Conservation (phyloP, 2,113 vertebrate species). For the Myrmecophaga tridactyla region DNA sequence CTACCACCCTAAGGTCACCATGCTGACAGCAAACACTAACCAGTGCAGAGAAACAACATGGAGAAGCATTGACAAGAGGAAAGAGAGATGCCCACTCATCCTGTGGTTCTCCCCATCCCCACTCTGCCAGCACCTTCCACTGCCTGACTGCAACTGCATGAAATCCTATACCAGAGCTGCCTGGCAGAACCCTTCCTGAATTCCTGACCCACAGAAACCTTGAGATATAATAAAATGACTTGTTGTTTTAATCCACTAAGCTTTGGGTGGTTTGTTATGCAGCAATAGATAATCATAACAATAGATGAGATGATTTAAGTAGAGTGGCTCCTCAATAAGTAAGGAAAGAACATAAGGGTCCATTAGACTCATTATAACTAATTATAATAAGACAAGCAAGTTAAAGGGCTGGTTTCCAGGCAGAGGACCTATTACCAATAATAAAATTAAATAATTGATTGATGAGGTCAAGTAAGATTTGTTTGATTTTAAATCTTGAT, state of each 20-base stretch:
- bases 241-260: constrained; percentile 18
- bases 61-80: not conserved
- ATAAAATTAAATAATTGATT: constrained; percentile 50
- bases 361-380: constrained; percentile 51
- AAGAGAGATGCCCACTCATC: not conserved
- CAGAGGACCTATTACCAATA: constrained; percentile 14
- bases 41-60: not conserved
- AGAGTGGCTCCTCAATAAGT: constrained; percentile 11
- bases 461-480: not conserved
- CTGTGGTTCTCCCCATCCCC: not conserved
- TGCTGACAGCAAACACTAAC: not conserved
- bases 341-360: constrained; percentile 15
- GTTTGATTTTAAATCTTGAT: not conserved
- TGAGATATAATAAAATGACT: not conserved
- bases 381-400: constrained; percentile 42
- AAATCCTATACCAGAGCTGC: not conserved
- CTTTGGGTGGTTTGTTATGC: not conserved
- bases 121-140: not conserved
- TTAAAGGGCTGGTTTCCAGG: constrained; percentile 54
- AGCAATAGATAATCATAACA: not conserved
- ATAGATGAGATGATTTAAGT: constrained; percentile 50
- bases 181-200: not conserved
- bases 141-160: not conserved
- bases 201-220: constrained; percentile 15
- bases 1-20: not conserved